These are phyloP conservation scores for Torymus texanus DNA, from an alignment of 2,888 invertebrate genomes.

Conservation along the genomic window DNA sequence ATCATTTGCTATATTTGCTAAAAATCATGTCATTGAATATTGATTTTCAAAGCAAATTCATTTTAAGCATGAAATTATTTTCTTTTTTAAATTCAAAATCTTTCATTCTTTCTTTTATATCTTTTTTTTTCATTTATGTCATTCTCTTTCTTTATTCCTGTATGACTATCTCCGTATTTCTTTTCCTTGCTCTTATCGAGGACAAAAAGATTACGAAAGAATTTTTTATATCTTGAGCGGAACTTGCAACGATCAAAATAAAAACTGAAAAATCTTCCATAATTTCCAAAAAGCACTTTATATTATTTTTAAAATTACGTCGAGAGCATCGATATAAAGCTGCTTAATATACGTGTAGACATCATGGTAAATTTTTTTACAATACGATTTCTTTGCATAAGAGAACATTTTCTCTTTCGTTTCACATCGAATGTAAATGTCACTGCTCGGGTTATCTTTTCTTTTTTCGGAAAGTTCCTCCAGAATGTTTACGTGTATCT, in stretches of 20 bases:
- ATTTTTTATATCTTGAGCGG: not conserved
- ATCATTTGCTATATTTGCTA: not conserved
- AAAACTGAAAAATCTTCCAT: constrained; percentile 19
- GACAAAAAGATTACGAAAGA: constrained; percentile 16
- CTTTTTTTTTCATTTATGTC: not conserved
- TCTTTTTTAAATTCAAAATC: not conserved
- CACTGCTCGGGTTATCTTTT: constrained; percentile 37
- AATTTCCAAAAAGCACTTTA: constrained; percentile 37
- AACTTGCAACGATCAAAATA: constrained; percentile 12
- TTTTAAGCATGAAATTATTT: constrained; percentile 35
- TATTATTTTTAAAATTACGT: constrained; percentile 47
- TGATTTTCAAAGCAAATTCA: constrained; percentile 22
- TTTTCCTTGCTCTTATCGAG: constrained; percentile 14
- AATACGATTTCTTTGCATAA: constrained; percentile 30
- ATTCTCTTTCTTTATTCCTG: not conserved
- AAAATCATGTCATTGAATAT: not conserved
- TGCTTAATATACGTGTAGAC: constrained; percentile 45
- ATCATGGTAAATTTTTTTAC: constrained; percentile 46
- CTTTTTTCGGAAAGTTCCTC: constrained; percentile 52
- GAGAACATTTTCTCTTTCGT: constrained; percentile 23
- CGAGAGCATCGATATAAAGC: constrained; percentile 41
- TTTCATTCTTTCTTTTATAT: not conserved
- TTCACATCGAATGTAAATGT: constrained; percentile 36
- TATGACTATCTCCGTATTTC: not conserved
- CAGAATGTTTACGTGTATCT: constrained; percentile 63